Evolutionary conservation across 2,888 invertebrate species (phyloP), one percentile per base, ranked within the genome.

Genomic region (Schizaphis graminum): DNA sequence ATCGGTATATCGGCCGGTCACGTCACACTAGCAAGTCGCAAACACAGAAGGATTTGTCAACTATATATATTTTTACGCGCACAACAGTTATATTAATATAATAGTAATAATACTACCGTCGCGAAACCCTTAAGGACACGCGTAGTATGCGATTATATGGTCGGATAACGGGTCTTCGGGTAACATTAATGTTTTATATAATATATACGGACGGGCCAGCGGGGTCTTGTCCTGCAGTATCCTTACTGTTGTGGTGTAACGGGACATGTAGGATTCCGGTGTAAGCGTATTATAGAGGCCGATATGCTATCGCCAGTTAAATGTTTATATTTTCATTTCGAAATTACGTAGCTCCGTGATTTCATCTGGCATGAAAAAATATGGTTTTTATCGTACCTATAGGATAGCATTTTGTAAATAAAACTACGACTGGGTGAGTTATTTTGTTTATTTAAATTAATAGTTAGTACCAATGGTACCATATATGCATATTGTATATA

Each of bases 81-180:
- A 91, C 90, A 91, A 91, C 90, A 49, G 90, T 91, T 77, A 91
- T 21, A 26, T 26, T 24, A n/a, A 24, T 53, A 35, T 85, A 56
- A 41, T 56, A 56, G 44, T 85, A 13, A 77, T 77, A 41, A 8
- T 21, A 35, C 7, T 77, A 49, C 16, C 41, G 41, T 28, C 57
- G 57, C 89, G 44, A 89, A 89, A 89, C 89, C 89, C 89, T 57
- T 44, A 8, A 89, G 89, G 89, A 44, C 35, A 35, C 77, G 35
- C 77, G 77, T 77, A 77, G 35, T 77, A 35, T 21, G 44, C 57
- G 56, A n/a, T 47, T n/a, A 28, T 7, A 41, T 28, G 21, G 44
- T 3, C 16, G 35, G 35, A 77, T 91, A 91, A 91, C 90, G 90
- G 90, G 90, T 91, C 90, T 91, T 91, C 24, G 90, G 61, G 90